A percentile compares a stretch with the other conserved stretches of the same genome.
Conservation (phyloP, 2,888 invertebrate species). For the Athrips mouffetella region DNA sequence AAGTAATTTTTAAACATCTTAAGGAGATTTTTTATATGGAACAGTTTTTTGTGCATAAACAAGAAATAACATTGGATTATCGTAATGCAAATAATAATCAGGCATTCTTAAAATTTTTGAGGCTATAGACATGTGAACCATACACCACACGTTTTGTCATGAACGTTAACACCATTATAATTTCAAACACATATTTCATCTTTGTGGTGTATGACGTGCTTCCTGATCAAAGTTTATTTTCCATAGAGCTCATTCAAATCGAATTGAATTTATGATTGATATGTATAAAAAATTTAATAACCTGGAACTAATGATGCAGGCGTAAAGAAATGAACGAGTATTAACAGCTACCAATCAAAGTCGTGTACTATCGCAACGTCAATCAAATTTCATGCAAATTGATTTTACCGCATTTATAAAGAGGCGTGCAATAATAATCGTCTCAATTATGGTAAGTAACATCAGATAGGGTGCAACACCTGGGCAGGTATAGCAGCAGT, state of each 20-base stretch:
- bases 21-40: too few species aligned
- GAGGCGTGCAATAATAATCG: slow-evolving; percentile 13
- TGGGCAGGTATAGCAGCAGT: not conserved
- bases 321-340: slow-evolving; percentile 24
- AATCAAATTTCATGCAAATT: slow-evolving; percentile 26
- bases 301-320: slow-evolving; percentile 30
- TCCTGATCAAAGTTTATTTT: too few species aligned
- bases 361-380: slow-evolving; percentile 30
- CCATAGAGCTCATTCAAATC: not conserved
- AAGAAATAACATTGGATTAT: too few species aligned
- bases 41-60: too few species aligned
- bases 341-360: slow-evolving; percentile 25
- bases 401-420: slow-evolving; percentile 28
- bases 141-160: too few species aligned
- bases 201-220: too few species aligned
- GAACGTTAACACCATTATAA: too few species aligned
- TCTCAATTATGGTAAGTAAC: slow-evolving; percentile 20
- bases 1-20: too few species aligned
- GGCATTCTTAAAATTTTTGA: too few species aligned
- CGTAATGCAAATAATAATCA: too few species aligned
- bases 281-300: slow-evolving; percentile 24
- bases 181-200: too few species aligned
- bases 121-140: too few species aligned
- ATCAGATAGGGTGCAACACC: not conserved
- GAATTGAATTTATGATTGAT: slow-evolving; percentile 9